phyloP scores from a whole-genome alignment of 2,888 invertebrate species.

The Meta bourneti region DNA sequence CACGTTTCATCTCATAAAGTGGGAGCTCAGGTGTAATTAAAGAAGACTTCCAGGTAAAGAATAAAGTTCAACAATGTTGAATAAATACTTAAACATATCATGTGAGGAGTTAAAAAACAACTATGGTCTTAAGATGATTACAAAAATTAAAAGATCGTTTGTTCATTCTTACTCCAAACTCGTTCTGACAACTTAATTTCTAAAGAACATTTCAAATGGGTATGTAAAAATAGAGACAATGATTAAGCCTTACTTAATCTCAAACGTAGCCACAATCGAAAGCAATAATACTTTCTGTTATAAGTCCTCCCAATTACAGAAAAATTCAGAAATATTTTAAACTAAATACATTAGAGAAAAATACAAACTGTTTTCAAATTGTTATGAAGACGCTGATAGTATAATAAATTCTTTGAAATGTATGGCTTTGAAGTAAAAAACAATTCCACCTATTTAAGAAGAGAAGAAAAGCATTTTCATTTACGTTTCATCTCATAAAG shows the following conservation, averaged over 20 bases:
- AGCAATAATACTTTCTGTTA: slow-evolving; percentile 63
- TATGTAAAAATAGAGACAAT: slow-evolving; percentile 43
- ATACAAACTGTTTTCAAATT: no score
- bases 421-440: neutral
- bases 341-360: no score
- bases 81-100: slow-evolving; percentile 23
- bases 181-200: slow-evolving; percentile 47
- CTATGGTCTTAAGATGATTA: neutral
- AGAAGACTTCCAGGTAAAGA: neutral
- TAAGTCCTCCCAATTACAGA: neutral
- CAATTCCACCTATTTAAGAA: neutral
- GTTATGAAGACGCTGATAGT: no score
- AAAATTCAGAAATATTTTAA: no score
- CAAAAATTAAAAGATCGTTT: slow-evolving; percentile 60
- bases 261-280: slow-evolving; percentile 41
- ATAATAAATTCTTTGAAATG: neutral
- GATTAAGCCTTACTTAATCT: slow-evolving; percentile 40
- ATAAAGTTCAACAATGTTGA: slow-evolving; percentile 8
- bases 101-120: slow-evolving; percentile 17
- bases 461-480: neutral
- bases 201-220: neutral
- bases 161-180: slow-evolving; percentile 37
- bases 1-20: no score
- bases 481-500: neutral
- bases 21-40: no score